Evolutionary conservation across 2,797 vertebrate species (phyloP).

Genomic region (Pipistrellus pygmaeus): DNA sequence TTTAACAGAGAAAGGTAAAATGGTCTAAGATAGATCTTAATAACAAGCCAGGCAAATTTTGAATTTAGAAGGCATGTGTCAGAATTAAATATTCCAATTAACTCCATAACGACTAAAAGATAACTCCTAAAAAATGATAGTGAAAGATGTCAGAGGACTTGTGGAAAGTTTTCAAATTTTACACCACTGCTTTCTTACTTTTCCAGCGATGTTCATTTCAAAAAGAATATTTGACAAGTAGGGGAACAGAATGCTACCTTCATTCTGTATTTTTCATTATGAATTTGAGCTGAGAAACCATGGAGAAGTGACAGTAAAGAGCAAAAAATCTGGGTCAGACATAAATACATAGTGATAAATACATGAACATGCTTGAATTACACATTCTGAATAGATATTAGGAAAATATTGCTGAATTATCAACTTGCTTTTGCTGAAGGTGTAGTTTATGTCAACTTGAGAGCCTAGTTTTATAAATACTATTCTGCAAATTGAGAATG

Average conservation of each 20-base stretch:
- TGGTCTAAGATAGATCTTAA: not conserved
- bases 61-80: constrained; percentile 17
- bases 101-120: not conserved
- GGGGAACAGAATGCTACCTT: not conserved
- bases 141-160: not conserved
- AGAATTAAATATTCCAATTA: constrained; percentile 42
- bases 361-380: constrained; percentile 60
- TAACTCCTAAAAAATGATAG: not conserved
- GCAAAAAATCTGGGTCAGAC: constrained; percentile 22
- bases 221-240: constrained; percentile 47
- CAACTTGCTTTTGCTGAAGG: not conserved
- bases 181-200: not conserved
- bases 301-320: not conserved
- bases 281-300: constrained; percentile 35
- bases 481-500: constrained; percentile 16
- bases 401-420: constrained; percentile 29
- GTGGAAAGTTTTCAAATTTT: constrained; percentile 9
- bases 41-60: constrained; percentile 20
- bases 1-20: not conserved
- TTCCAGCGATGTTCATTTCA: constrained; percentile 15
- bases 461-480: constrained; percentile 43
- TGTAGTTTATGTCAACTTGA: constrained; percentile 55
- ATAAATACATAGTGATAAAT: not conserved
- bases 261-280: not conserved
- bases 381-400: not conserved